Evolutionary conservation across 2,797 vertebrate genomes (phyloP).

Genomic region (Tapirus indicus): DNA sequence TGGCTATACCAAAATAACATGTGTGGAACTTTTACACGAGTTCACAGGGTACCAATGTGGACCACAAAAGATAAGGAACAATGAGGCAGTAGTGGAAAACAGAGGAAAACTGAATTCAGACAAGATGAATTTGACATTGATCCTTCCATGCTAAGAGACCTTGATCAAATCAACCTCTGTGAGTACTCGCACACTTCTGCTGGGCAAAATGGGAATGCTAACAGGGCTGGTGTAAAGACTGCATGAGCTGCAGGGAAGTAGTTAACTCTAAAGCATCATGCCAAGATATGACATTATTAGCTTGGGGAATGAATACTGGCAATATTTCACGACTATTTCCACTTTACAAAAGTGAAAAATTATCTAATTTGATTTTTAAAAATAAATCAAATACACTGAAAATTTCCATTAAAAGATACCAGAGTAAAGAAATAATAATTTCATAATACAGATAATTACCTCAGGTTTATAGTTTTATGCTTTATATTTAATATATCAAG

Average conservation of each 20-base stretch:
- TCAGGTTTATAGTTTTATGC: neutral
- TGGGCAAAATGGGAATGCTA: neutral
- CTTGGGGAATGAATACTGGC: neutral
- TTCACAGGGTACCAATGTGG: neutral
- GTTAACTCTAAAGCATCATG: neutral
- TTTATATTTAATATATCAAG: neutral
- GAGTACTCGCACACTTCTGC: neutral
- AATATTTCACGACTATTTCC: slow-evolving; percentile 33
- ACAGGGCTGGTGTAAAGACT: neutral
- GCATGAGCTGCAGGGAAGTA: neutral
- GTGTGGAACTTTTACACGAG: neutral
- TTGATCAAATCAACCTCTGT: neutral
- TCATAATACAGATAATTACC: neutral
- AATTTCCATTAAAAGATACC: slow-evolving; percentile 4
- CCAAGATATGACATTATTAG: slow-evolving; percentile 14
- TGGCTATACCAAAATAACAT: neutral
- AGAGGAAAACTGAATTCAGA: slow-evolving; percentile 7
- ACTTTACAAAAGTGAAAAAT: slow-evolving; percentile 52
- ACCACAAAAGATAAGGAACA: neutral
- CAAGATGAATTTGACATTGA: neutral
- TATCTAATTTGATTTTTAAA: neutral
- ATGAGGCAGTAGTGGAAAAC: neutral
- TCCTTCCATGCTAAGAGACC: neutral
- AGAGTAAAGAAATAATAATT: slow-evolving; percentile 34
- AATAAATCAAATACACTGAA: neutral